Conservation (phyloP, 1,140 invertebrate genomes). For the Drosophila rhopaloa region DNA sequence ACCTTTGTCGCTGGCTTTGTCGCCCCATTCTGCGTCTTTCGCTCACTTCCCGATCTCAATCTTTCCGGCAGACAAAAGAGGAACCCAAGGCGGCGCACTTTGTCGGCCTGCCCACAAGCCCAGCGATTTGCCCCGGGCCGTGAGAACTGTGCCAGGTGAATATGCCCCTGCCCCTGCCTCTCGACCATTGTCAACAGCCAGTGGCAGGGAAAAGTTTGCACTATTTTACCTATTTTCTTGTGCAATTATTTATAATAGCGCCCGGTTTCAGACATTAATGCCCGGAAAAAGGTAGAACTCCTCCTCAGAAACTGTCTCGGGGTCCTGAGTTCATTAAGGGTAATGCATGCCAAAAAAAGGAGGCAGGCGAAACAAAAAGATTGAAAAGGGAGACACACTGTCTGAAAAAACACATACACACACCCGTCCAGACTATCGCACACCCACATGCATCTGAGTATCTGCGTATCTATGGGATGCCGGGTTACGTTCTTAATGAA, state of each 20-base stretch:
- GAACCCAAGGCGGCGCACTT: constrained; percentile 6
- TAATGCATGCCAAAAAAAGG: constrained; percentile 75
- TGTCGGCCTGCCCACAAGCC: constrained; percentile 42
- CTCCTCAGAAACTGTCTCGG: constrained; percentile 24
- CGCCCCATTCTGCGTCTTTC: neutral
- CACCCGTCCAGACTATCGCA: constrained; percentile 9
- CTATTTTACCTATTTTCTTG: constrained; percentile 76
- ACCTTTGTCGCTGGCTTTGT: constrained; percentile 27
- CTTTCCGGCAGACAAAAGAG: constrained; percentile 37
- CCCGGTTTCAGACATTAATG: constrained; percentile 51
- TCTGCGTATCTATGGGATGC: constrained; percentile 37
- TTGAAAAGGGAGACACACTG: constrained; percentile 60
- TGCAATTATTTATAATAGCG: constrained; percentile 81
- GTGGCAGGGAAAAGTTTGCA: constrained; percentile 52
- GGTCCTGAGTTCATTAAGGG: constrained; percentile 71
- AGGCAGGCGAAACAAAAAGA: constrained; percentile 17
- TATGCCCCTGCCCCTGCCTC: constrained; percentile 23
- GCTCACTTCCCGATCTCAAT: constrained; percentile 44
- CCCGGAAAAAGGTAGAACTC: constrained; percentile 50
- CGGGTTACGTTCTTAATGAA: constrained; percentile 53
- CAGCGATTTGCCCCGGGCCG: constrained; percentile 25
- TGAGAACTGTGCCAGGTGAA: constrained; percentile 79
- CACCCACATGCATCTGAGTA: constrained; percentile 9
- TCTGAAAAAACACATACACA: constrained; percentile 37
- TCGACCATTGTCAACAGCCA: constrained; percentile 43